These are phyloP conservation scores for Athrips mouffetella DNA, from an alignment of 2,888 invertebrate species.

Conservation along the genomic window DNA sequence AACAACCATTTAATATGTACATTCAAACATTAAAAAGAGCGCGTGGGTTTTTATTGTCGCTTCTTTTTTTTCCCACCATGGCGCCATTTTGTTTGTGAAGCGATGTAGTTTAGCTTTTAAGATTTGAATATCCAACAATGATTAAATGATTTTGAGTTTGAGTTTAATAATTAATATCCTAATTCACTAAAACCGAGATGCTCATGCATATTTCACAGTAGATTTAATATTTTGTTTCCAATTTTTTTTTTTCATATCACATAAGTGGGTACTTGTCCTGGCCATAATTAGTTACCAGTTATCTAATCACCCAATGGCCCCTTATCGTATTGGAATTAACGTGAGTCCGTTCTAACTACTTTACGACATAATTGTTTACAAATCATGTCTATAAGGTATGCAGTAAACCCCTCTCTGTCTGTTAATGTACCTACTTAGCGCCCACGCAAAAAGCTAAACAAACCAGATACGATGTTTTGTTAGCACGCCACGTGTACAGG, in stretches of 20 bases:
- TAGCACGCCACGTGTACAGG: neutral
- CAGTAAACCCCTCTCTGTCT: slow-evolving; percentile 5
- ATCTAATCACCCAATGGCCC: neutral
- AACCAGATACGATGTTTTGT: slow-evolving; percentile 2
- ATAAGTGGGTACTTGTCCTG: neutral
- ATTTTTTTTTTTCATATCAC: neutral
- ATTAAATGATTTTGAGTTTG: too few relatives aligned
- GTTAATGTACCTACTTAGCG: slow-evolving; percentile 1
- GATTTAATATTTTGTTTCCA: neutral
- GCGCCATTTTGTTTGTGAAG: too few relatives aligned
- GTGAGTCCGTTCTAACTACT: neutral
- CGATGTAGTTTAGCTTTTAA: too few relatives aligned
- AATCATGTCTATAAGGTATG: neutral
- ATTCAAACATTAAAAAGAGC: too few relatives aligned
- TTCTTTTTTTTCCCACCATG: too few relatives aligned
- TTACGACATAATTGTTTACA: slow-evolving; percentile 6
- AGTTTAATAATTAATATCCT: too few relatives aligned
- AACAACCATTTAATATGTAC: too few relatives aligned
- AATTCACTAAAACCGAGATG: too few relatives aligned
- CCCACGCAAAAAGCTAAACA: slow-evolving; percentile 8
- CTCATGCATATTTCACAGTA: neutral
- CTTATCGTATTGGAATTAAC: neutral
- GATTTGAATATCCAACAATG: too few relatives aligned
- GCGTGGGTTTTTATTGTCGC: too few relatives aligned
- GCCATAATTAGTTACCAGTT: neutral